Evolutionary conservation across 2,888 invertebrate genomes (phyloP), one percentile per base, ranked within the genome.

Genomic region (Leucophenga montana): DNA sequence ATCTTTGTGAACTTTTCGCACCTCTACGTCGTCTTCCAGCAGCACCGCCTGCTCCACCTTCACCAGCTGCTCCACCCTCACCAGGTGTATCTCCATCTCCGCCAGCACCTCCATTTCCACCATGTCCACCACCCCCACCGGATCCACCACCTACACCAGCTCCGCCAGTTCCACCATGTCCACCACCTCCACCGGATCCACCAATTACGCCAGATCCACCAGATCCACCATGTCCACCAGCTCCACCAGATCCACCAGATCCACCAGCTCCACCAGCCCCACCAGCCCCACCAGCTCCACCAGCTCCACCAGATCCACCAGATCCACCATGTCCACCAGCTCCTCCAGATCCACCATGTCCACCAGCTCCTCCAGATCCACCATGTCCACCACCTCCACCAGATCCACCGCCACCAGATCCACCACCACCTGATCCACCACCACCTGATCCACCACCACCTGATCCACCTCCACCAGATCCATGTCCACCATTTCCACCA

Each of bases 91-190:
- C 46, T 62, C 69, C 69, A 22, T 13, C 39, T 3, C 48, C 62
- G 4, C 71, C 66, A 18, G 50, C 20, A 39, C 64, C 31, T 1
- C 70, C 66, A 13, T 39, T 66, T 8, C 53, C 31, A 54, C 61
- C 53, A 0, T 20, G 54, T 9, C 68, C 70, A 4, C 71, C 71
- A 3, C 54, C 61, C 1, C 71, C 71, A 39, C 71, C 68, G 22
- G 44, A 68, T n/a, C 57, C 66, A 61, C 44, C 54, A 20, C 11
- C 56, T 46, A n/a, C 39, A 27, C 59, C 59, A 16, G 31, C 59
- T 18, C 59, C 65, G 18, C 44, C 71, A 44, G 59, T 53, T 18
- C 14, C 64, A 31, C 62, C 56, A 31, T 66, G 53, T 48, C 65
- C 56, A 18, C 64, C 46, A 31, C 27, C 5, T 3, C 59, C 18